Base-by-base conservation (phyloP, 2,888 invertebrate species). In the Sinopyrophorus schimmeli region DNA sequence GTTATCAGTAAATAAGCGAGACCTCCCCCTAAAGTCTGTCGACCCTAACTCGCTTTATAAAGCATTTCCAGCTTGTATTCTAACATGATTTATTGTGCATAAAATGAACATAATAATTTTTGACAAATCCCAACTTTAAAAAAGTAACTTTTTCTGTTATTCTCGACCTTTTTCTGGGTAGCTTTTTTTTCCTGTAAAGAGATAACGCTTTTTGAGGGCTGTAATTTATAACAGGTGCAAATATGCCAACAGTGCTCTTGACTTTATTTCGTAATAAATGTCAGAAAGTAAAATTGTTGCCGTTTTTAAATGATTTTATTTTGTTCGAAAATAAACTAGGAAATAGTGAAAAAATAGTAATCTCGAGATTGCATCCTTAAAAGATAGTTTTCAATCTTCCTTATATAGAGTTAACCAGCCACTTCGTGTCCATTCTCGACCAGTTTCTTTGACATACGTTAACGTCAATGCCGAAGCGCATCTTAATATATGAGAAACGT, bases 1-100 rank as follows among this genome's bases (percentile, higher is more conserved):
- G 69, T 72, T 73, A 73, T 73, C 73, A 71, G 71, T 67, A 69
- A 72, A 72, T 71, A 69, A 70, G 67, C 67, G 64, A 60, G 64
- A 61, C 66, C 67, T 63, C 65, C 67, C 65, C 67, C 60, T 57
- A 57, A 54, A 55, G 43, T 26, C 34, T 30, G 27, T 34, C 39
- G 38, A 50, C 54, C 59, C 54, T 50, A 51, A 55, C 54, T 50
- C 41, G 47, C 59, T 49, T 57, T 47, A 41, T 47, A 54, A 54
- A 47, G 46, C 48, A 54, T 56, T 56, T 54, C 47, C 46, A 58
- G 55, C 52, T n/a, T n/a, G n/a, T n/a, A n/a, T 21, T 53, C 55
- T 60, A 56, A 54, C 61, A 66, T 67, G 66, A 67, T 68, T 67
- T 68, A 66, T 66, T 57, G 60, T 38, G 51, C 59, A 53, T 52